phyloP scores from a whole-genome alignment of 2,888 invertebrate genomes.

The Nomada ruficornis region DNA sequence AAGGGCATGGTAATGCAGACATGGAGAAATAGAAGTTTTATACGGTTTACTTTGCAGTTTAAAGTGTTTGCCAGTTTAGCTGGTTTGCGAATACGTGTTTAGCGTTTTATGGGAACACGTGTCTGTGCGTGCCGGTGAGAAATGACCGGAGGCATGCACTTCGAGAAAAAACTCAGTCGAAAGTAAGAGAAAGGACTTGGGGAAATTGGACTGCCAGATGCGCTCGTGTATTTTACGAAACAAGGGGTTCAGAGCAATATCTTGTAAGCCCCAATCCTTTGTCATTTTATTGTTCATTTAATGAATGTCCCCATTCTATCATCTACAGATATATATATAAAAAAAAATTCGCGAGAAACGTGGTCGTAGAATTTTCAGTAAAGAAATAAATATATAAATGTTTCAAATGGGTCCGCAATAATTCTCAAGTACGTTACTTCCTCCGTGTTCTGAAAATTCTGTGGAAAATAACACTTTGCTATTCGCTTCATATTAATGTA shows the following conservation, averaged over 20 bases:
- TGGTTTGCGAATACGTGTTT: neutral
- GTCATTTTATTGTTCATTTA: neutral
- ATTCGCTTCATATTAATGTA: too few species aligned
- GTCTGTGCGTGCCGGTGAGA: slow-evolving; percentile 1
- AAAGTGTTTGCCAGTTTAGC: neutral
- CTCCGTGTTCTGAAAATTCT: neutral
- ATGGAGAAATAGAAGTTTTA: neutral
- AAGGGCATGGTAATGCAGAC: neutral
- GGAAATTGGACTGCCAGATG: slow-evolving; percentile 31
- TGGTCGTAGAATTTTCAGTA: too few species aligned
- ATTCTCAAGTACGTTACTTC: neutral
- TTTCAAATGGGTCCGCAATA: neutral
- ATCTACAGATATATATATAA: neutral
- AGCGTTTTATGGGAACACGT: neutral
- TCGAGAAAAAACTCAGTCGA: neutral
- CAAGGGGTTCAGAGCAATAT: neutral
- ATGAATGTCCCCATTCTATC: neutral
- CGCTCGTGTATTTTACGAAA: slow-evolving; percentile 3
- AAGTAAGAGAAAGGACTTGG: neutral
- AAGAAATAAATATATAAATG: too few species aligned
- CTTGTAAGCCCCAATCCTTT: neutral
- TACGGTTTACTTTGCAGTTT: neutral
- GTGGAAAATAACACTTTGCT: too few species aligned
- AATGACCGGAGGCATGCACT: slow-evolving; percentile 9
- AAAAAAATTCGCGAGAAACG: neutral